These are phyloP conservation scores for Paraescarpia echinospica DNA, from an alignment of 1,140 invertebrate species.

Conservation along the genomic window DNA sequence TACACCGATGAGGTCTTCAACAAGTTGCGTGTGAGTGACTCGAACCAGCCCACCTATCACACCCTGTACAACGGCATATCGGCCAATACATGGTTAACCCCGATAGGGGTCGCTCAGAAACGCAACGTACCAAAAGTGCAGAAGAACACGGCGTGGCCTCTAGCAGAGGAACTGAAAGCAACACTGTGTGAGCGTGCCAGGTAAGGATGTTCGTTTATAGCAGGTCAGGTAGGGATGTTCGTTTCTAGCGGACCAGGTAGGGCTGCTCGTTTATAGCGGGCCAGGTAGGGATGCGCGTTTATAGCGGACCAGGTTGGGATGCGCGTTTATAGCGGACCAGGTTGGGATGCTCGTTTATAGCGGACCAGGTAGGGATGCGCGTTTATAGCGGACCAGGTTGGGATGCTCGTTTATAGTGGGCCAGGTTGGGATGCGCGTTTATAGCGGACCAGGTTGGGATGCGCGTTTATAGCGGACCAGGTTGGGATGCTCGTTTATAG, in stretches of 20 bases:
- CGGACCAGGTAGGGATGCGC: too few relatives aligned
- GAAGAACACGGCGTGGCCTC: not conserved
- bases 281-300: too few relatives aligned
- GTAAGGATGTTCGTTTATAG: not conserved
- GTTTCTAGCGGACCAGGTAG: not conserved
- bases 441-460: too few relatives aligned
- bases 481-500: too few relatives aligned
- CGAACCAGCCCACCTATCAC: constrained; percentile 4
- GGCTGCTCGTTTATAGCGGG: not conserved
- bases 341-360: too few relatives aligned
- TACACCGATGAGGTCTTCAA: not conserved
- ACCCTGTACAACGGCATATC: constrained; percentile 17
- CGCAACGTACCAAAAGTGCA: not conserved
- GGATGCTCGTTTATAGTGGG: too few relatives aligned
- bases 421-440: too few relatives aligned
- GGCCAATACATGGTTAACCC: constrained; percentile 21
- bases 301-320: too few relatives aligned
- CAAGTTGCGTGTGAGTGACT: constrained; percentile 17
- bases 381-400: too few relatives aligned
- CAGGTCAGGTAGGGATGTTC: not conserved
- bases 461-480: too few relatives aligned
- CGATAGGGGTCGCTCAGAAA: constrained; percentile 14
- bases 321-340: too few relatives aligned
- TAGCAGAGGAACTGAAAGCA: not conserved
- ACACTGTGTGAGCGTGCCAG: not conserved